phyloP scores from a whole-genome alignment of 2,113 vertebrate species.

The Misgurnus mizolepis region DNA sequence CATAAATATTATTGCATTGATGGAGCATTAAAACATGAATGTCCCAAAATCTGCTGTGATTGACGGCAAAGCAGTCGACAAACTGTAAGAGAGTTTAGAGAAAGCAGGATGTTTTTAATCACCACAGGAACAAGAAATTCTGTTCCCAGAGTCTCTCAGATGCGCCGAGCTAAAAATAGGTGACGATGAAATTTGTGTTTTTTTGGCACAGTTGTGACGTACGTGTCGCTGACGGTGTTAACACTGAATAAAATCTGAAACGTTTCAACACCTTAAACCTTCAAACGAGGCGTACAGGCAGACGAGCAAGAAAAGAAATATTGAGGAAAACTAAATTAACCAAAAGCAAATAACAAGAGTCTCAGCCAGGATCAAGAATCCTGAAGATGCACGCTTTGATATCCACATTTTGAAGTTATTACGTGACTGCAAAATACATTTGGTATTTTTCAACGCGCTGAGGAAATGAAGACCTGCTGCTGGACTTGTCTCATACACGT shows the following conservation, averaged over 20 bases:
- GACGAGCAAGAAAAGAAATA: background rate
- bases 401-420: background rate
- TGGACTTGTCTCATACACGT: background rate
- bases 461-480: background rate
- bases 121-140: constrained; percentile 8
- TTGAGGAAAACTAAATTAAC: no score
- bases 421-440: background rate
- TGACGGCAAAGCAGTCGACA: background rate
- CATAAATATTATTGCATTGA: no score
- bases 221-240: constrained; percentile 20
- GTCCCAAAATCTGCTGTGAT: background rate
- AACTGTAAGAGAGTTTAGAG: constrained; percentile 1
- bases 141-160: constrained; percentile 38
- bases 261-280: background rate
- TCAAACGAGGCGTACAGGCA: background rate
- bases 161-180: constrained; percentile 44
- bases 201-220: constrained; percentile 11
- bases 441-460: background rate
- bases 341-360: no score
- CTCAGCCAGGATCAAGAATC: no score
- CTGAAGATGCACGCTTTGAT: background rate
- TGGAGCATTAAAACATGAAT: background rate
- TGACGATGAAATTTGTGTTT: constrained; percentile 26
- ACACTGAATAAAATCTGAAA: constrained; percentile 3
- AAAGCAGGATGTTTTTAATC: constrained; percentile 3